Conservation (phyloP, 2,888 invertebrate species). For the Chesias legatella region DNA sequence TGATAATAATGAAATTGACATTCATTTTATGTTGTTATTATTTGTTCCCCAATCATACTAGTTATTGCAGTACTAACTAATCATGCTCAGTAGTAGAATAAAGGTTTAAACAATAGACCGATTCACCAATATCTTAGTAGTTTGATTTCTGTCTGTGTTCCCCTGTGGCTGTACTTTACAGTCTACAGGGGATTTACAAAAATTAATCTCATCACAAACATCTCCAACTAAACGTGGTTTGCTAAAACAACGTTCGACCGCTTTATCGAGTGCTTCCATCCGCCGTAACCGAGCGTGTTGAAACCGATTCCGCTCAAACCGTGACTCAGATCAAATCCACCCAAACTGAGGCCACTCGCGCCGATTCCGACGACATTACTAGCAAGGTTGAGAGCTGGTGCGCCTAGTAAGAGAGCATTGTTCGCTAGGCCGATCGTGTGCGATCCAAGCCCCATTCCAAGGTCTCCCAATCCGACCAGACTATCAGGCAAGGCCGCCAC, state of each 20-base stretch:
- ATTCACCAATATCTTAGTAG: too few relatives aligned
- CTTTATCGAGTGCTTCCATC: conserved; percentile 11
- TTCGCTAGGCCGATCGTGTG: conserved; percentile 1
- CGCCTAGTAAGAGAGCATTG: background rate
- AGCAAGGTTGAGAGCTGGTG: conserved; percentile 2
- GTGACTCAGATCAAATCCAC: conserved; percentile 20
- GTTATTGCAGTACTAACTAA: too few relatives aligned
- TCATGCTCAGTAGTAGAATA: too few relatives aligned
- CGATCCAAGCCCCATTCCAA: conserved; percentile 25
- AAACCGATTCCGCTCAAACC: conserved; percentile 15
- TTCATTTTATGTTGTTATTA: too few relatives aligned
- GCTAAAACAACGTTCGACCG: background rate
- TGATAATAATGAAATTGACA: too few relatives aligned
- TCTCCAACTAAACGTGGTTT: background rate
- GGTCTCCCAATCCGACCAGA: conserved; percentile 23
- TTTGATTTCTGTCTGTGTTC: too few relatives aligned
- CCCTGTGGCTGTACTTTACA: too few relatives aligned
- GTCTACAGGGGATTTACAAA: too few relatives aligned
- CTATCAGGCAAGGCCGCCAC: conserved; percentile 6
- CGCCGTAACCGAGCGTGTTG: conserved; percentile 13
- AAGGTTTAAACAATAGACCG: too few relatives aligned
- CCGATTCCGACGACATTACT: conserved; percentile 3
- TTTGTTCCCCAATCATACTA: too few relatives aligned
- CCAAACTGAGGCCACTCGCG: conserved; percentile 14
- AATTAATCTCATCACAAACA: conserved; percentile 4